Conservation (phyloP, 2,888 invertebrate species). For the Seira musarum region DNA sequence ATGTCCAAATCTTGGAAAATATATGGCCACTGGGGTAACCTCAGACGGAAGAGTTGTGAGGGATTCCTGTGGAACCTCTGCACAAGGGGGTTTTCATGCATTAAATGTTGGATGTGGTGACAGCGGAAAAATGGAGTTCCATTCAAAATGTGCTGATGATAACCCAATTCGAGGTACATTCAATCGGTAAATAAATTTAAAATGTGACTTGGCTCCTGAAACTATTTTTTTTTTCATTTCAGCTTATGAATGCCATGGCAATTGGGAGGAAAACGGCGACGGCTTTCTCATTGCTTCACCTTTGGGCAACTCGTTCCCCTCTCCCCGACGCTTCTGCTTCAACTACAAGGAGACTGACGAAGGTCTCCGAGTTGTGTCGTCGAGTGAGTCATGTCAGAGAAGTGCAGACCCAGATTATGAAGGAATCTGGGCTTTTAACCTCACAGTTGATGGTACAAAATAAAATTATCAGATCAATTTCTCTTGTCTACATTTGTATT, state of each 20-base stretch:
- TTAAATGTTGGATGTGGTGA: constrained; percentile 74
- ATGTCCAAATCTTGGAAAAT: constrained; percentile 69
- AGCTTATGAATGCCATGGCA: constrained; percentile 84
- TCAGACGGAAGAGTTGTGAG: constrained; percentile 65
- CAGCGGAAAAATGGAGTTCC: constrained; percentile 77
- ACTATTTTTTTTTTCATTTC: constrained; percentile 63
- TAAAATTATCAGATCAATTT: too few relatives aligned
- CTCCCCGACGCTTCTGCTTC: constrained; percentile 78
- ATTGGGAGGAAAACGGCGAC: constrained; percentile 79
- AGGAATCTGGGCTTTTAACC: constrained; percentile 79
- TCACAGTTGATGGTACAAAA: constrained; percentile 80
- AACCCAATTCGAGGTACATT: too few relatives aligned
- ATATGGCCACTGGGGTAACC: constrained; percentile 65
- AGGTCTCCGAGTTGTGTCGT: constrained; percentile 63
- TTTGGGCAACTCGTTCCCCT: constrained; percentile 74
- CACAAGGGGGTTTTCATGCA: constrained; percentile 70
- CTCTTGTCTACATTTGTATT: too few relatives aligned
- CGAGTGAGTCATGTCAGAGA: constrained; percentile 76
- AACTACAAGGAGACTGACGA: constrained; percentile 74
- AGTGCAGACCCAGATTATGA: constrained; percentile 75
- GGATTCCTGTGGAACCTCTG: constrained; percentile 57
- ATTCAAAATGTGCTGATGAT: constrained; percentile 74
- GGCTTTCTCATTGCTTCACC: constrained; percentile 81
- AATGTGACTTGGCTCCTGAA: neutral
- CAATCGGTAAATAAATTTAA: constrained; percentile 69